A percentile compares a stretch with the other conserved stretches of the same genome.
Evolutionary conservation across 2,797 vertebrate species (phyloP).

Genomic region (Ataeniobius toweri): DNA sequence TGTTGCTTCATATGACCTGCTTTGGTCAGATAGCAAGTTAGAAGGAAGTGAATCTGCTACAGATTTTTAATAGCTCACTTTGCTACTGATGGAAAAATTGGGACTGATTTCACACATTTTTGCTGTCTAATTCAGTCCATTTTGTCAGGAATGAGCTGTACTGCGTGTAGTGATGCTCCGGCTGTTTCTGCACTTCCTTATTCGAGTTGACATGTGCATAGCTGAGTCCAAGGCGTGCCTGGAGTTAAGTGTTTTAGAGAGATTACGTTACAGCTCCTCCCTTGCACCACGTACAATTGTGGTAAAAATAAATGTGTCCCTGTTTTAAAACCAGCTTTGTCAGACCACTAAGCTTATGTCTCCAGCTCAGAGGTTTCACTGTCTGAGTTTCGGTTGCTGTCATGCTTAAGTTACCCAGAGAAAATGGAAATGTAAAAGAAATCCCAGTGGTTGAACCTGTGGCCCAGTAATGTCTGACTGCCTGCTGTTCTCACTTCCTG

Average conservation of each 20-base stretch:
- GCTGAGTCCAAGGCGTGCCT: slow-evolving; percentile 3
- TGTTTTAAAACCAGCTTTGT: not conserved
- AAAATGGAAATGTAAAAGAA: slow-evolving; percentile 25
- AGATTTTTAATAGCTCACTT: not conserved
- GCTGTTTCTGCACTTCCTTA: slow-evolving; percentile 7
- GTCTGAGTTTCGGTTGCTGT: not conserved
- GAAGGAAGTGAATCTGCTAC: not conserved
- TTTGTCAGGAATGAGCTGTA: not conserved
- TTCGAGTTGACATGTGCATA: slow-evolving; percentile 3
- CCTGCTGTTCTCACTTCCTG: slow-evolving; percentile 27
- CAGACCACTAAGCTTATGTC: slow-evolving; percentile 15
- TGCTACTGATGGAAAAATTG: not conserved
- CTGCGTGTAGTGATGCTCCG: not conserved
- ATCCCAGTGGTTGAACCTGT: slow-evolving; percentile 11
- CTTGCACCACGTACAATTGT: slow-evolving; percentile 12
- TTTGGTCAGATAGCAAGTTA: not conserved
- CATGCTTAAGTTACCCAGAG: slow-evolving; percentile 9
- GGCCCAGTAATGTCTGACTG: not conserved
- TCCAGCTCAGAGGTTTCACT: slow-evolving; percentile 26
- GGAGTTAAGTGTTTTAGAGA: not conserved
- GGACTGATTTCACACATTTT: not conserved
- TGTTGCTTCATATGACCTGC: too few relatives aligned
- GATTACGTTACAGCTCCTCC: slow-evolving; percentile 10
- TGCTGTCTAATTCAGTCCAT: not conserved
- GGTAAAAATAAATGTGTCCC: slow-evolving; percentile 19